Evolutionary conservation across 2,113 vertebrate genomes (phyloP).

Genomic region (Antechinus stuartii): DNA sequence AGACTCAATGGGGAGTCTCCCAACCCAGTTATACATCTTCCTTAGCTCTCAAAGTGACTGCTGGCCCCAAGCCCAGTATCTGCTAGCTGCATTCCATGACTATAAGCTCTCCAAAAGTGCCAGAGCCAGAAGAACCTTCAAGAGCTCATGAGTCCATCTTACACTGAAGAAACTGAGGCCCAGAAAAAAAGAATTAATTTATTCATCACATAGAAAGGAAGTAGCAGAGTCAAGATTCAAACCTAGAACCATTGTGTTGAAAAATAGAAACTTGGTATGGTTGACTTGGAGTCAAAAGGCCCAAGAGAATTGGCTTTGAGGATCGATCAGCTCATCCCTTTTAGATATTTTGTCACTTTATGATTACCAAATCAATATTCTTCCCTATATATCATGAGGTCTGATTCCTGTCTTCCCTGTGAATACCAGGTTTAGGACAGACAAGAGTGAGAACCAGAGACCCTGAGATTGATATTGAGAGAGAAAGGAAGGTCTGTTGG

Average conservation of each 20-base stretch:
- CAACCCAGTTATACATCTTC: neutral
- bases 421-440: neutral
- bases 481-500: neutral
- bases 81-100: neutral
- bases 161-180: neutral
- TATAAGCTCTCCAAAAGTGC: neutral
- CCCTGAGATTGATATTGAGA: neutral
- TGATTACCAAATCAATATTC: neutral
- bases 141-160: neutral
- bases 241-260: neutral
- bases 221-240: neutral
- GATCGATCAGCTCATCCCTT: neutral
- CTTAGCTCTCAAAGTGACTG: neutral
- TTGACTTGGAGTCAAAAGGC: neutral
- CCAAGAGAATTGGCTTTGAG: neutral
- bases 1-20: neutral
- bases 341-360: neutral
- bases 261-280: neutral
- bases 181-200: neutral
- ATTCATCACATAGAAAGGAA: neutral
- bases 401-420: neutral
- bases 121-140: neutral
- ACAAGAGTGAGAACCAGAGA: neutral
- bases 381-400: neutral
- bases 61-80: neutral